Conservation (phyloP, 2,113 vertebrate species). For the Bos javanicus region DNA sequence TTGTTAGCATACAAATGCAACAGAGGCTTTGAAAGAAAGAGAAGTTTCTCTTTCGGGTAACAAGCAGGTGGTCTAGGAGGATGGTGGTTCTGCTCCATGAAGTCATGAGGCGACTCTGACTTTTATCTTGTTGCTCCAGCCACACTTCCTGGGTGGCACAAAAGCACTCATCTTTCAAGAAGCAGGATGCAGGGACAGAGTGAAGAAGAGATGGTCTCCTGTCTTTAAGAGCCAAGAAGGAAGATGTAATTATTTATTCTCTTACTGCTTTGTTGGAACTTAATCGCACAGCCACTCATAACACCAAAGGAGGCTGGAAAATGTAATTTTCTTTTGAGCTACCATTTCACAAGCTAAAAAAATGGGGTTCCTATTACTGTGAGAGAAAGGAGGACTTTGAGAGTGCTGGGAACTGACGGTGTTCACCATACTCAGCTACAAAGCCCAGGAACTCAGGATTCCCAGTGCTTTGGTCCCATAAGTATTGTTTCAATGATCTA, state of each 20-base stretch:
- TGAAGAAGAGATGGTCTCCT: background rate
- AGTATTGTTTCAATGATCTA: background rate
- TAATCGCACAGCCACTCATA: background rate
- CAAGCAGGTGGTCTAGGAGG: background rate
- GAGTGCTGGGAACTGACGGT: background rate
- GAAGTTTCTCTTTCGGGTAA: background rate
- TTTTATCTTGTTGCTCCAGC: background rate
- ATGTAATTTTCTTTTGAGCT: background rate
- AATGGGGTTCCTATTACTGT: background rate
- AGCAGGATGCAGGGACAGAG: background rate
- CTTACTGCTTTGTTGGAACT: background rate
- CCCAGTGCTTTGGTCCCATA: background rate
- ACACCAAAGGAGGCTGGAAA: background rate
- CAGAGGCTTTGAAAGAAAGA: background rate
- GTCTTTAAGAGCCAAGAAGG: background rate
- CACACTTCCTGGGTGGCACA: background rate
- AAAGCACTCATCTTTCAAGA: background rate
- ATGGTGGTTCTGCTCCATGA: background rate
- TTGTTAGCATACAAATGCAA: background rate
- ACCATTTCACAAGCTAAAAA: background rate
- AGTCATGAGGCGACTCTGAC: background rate
- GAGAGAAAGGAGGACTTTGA: background rate
- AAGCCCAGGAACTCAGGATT: background rate
- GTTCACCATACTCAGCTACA: background rate
- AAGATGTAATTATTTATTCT: background rate